phyloP scores from a whole-genome alignment of 2,113 vertebrate genomes.

The Ginglymostoma cirratum region DNA sequence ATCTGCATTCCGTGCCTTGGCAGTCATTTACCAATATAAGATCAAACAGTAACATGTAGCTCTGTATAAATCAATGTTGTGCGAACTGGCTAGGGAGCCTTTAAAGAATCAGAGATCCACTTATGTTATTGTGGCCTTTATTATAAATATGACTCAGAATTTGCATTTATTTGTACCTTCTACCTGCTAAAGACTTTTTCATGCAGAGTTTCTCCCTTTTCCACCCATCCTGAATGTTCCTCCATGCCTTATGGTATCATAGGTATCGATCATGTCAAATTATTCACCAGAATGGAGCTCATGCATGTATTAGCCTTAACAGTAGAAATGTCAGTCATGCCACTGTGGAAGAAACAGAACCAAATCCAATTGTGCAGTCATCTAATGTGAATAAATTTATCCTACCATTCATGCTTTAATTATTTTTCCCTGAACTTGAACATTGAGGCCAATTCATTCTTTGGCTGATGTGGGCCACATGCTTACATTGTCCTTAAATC shows the following conservation, averaged over 20 bases:
- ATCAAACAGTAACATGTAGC: too few relatives aligned
- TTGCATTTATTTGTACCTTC: too few relatives aligned
- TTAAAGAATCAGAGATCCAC: too few relatives aligned
- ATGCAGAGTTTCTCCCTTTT: neutral
- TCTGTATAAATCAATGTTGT: too few relatives aligned
- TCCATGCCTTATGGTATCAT: neutral
- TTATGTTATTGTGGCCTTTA: too few relatives aligned
- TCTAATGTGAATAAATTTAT: neutral
- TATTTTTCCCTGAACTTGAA: neutral
- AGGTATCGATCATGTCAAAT: neutral
- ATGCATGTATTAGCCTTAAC: neutral
- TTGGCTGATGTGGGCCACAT: neutral
- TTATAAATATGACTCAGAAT: neutral
- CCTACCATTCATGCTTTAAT: neutral
- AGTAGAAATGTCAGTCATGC: neutral
- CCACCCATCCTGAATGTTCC: neutral
- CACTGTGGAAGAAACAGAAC: neutral
- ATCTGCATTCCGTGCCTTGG: neutral
- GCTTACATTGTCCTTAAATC: neutral
- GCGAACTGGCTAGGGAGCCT: too few relatives aligned
- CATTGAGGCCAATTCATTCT: neutral
- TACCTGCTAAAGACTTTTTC: neutral
- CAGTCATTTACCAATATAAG: too few relatives aligned
- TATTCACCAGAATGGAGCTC: neutral
- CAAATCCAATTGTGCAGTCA: neutral